Conservation (phyloP, 2,888 invertebrate species). For the Trichacis sp. region DNA sequence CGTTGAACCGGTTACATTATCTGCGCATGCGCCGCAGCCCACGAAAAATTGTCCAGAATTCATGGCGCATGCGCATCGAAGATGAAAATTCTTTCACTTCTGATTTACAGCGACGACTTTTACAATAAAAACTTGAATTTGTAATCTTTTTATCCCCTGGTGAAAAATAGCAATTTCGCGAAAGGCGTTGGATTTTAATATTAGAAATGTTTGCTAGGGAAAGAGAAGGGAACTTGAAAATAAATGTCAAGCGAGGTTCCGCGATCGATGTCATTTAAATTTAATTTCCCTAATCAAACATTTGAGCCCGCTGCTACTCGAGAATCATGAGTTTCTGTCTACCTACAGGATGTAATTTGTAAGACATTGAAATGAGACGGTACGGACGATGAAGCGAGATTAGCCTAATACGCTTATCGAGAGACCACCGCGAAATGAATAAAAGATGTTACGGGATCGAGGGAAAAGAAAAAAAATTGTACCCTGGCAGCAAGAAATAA, state of each 20-base stretch:
- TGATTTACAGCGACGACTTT: no score
- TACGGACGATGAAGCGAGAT: slow-evolving; percentile 39
- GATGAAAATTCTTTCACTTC: no score
- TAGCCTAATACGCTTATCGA: slow-evolving; percentile 41
- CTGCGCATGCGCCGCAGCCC: no score
- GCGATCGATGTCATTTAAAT: slow-evolving; percentile 43
- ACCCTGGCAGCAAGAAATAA: not conserved
- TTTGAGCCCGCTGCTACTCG: slow-evolving; percentile 38
- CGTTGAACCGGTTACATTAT: no score
- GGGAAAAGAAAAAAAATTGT: slow-evolving; percentile 21
- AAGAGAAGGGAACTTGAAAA: no score
- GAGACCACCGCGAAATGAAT: slow-evolving; percentile 33
- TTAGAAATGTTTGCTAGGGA: slow-evolving; percentile 1
- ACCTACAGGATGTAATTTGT: slow-evolving; percentile 42
- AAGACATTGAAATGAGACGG: slow-evolving; percentile 40
- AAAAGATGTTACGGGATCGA: slow-evolving; percentile 34
- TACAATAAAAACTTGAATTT: no score
- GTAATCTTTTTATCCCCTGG: not conserved
- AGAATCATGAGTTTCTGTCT: slow-evolving; percentile 42
- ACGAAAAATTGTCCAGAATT: no score
- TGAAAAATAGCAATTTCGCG: not conserved
- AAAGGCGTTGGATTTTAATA: not conserved
- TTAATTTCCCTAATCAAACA: slow-evolving; percentile 44
- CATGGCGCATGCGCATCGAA: no score
- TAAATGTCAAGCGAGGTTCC: slow-evolving; percentile 9